These are phyloP conservation scores for Xiphydria camelus DNA, from an alignment of 2,888 invertebrate genomes.

Conservation along the genomic window DNA sequence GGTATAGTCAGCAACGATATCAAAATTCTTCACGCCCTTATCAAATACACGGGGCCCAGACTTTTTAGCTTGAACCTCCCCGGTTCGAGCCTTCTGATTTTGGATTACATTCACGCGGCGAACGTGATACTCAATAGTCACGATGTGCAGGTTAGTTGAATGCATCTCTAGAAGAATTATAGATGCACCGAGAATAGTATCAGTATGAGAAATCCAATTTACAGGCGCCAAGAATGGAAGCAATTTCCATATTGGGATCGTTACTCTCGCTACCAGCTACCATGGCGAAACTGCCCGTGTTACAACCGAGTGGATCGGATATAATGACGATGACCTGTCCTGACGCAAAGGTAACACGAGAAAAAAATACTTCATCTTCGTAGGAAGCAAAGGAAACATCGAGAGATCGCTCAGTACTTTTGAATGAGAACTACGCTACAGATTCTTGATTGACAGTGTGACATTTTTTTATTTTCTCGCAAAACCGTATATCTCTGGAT, in stretches of 20 bases:
- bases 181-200: neutral
- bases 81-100: conserved; percentile 81
- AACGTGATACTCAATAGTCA: conserved; percentile 82
- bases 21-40: conserved; percentile 50
- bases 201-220: conserved; percentile 14
- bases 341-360: conserved; percentile 70
- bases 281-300: conserved; percentile 68
- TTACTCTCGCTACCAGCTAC: conserved; percentile 80
- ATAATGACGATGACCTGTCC: conserved; percentile 66
- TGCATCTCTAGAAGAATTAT: neutral
- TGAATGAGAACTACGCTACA: too few relatives aligned
- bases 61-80: conserved; percentile 86
- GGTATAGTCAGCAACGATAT: conserved; percentile 62
- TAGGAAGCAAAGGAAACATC: conserved; percentile 1
- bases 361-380: conserved; percentile 1
- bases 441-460: too few relatives aligned
- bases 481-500: conserved; percentile 1
- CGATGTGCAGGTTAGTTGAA: conserved; percentile 70
- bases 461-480: conserved; percentile 6
- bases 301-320: conserved; percentile 69
- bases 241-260: conserved; percentile 86
- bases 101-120: conserved; percentile 90
- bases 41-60: conserved; percentile 71
- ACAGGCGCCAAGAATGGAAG: conserved; percentile 85
- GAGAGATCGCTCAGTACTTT: too few relatives aligned